Conservation (phyloP, 2,888 invertebrate species). For the Entomobrya proxima region DNA sequence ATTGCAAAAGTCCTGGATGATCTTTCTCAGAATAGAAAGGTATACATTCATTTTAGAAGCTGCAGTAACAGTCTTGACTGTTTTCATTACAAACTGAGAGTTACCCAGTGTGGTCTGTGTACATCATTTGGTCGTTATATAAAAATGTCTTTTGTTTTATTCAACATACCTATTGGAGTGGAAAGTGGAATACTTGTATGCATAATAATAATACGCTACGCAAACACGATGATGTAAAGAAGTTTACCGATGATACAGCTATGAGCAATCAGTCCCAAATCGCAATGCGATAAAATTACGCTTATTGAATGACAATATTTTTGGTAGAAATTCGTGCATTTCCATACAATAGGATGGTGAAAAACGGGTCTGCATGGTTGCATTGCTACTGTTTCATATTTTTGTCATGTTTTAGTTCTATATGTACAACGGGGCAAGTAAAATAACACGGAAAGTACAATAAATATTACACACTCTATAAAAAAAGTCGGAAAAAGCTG, state of each 20-base stretch:
- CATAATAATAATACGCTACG: too few relatives aligned
- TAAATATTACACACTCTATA: not conserved
- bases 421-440: not conserved
- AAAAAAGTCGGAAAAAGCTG: not conserved
- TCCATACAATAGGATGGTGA: not conserved
- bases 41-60: not conserved
- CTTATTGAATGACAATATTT: conserved; percentile 8
- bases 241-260: too few relatives aligned
- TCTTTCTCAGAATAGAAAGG: not conserved
- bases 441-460: not conserved
- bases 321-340: not conserved
- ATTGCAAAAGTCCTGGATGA: not conserved
- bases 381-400: not conserved
- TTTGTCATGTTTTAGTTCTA: not conserved
- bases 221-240: too few relatives aligned
- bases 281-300: not conserved
- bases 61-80: not conserved
- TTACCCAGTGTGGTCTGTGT: too few relatives aligned
- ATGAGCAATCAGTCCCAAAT: not conserved
- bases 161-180: not conserved
- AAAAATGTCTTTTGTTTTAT: not conserved
- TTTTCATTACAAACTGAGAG: too few relatives aligned
- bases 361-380: not conserved
- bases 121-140: not conserved
- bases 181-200: too few relatives aligned